Conservation (phyloP, 2,888 invertebrate genomes). For the Drosophila buzzatii region DNA sequence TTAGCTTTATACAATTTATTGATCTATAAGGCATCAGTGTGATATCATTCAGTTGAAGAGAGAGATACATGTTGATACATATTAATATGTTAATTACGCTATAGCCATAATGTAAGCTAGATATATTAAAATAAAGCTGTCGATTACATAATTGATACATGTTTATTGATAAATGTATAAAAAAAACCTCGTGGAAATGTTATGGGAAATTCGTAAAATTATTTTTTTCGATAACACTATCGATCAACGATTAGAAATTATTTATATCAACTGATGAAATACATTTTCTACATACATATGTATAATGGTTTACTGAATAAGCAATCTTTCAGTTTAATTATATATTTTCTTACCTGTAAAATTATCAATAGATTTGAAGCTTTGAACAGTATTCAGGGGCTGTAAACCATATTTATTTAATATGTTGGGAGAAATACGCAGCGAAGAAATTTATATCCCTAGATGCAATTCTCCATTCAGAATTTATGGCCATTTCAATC, state of each 20-base stretch:
- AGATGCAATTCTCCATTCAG: slow-evolving; percentile 57
- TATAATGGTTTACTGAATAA: background rate
- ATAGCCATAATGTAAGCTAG: background rate
- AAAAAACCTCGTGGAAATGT: background rate
- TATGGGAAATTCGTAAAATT: background rate
- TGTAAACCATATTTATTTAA: background rate
- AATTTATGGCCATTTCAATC: slow-evolving; percentile 48
- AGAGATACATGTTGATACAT: background rate
- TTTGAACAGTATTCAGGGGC: background rate
- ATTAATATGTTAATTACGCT: slow-evolving; percentile 2
- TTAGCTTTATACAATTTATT: background rate
- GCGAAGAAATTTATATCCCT: slow-evolving; percentile 38
- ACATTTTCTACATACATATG: background rate
- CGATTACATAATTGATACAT: background rate
- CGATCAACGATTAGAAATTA: slow-evolving; percentile 7
- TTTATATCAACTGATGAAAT: background rate
- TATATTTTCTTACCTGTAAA: background rate
- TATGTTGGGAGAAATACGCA: slow-evolving; percentile 21
- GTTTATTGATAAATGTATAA: too few species aligned
- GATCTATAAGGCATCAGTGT: background rate
- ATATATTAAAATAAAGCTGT: background rate
- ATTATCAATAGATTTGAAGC: background rate
- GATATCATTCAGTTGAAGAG: background rate
- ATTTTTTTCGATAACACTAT: slow-evolving; percentile 7
- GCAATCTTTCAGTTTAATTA: background rate